A percentile compares a stretch with the other conserved stretches of the same genome.
Evolutionary conservation across 2,797 vertebrate species (phyloP).

Genomic region (Tiaroga cobitis): DNA sequence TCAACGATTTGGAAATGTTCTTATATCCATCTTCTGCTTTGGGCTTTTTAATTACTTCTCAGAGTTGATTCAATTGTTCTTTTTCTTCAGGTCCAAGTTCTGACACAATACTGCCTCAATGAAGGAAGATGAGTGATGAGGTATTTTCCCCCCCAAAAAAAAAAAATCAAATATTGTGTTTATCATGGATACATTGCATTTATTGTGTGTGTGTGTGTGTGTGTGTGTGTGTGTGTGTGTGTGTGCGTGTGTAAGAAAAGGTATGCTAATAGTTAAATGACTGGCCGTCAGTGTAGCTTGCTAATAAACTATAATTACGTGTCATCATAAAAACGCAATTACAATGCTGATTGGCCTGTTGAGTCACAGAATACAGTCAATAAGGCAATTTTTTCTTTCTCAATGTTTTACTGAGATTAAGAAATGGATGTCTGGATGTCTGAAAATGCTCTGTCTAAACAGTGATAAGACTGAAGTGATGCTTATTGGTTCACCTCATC

Average conservation of each 20-base stretch:
- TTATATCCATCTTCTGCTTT: background rate
- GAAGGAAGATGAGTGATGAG: background rate
- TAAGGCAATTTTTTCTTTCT: background rate
- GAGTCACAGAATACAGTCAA: background rate
- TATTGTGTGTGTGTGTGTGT: too few species aligned
- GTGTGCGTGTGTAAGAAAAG: background rate
- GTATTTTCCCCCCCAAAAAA: too few species aligned
- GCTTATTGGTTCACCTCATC: too few species aligned
- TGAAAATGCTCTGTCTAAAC: too few species aligned
- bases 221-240: too few species aligned
- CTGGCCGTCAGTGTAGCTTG: background rate
- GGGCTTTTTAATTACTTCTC: background rate
- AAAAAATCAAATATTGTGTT: background rate
- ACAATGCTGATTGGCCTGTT: background rate
- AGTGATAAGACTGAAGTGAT: too few species aligned
- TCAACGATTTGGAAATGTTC: slow-evolving; percentile 1
- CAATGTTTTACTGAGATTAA: too few species aligned
- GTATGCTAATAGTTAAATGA: background rate
- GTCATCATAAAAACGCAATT: background rate
- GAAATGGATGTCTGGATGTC: too few species aligned
- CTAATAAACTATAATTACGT: background rate
- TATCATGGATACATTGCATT: background rate
- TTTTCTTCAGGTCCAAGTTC: background rate
- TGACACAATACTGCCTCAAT: background rate
- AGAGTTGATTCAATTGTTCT: background rate